Evolutionary conservation across 2,888 invertebrate genomes (phyloP).

Genomic region (Trichogramma dendrolimi): DNA sequence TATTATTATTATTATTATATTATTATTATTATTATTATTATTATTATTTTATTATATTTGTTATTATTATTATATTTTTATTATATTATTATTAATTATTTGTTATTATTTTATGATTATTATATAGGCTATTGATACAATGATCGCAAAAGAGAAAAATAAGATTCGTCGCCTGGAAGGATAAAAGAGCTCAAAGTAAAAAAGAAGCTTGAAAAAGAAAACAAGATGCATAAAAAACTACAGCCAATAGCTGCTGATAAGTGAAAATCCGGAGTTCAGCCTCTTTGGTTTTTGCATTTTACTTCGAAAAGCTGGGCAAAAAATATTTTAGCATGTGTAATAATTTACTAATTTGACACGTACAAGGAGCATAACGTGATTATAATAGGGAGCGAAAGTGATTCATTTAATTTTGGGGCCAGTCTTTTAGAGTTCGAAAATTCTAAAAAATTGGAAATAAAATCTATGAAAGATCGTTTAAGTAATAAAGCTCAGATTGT

Average conservation of each 20-base stretch:
- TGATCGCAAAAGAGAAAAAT: constrained; percentile 21
- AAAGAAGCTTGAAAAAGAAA: too few species aligned
- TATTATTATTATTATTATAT: not conserved
- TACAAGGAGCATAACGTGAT: too few species aligned
- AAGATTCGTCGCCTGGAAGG: constrained; percentile 22
- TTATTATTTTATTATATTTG: not conserved
- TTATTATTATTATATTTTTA: constrained; percentile 1
- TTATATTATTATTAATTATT: not conserved
- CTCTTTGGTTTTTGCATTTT: constrained; percentile 26
- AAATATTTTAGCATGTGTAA: too few species aligned
- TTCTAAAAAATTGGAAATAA: too few species aligned
- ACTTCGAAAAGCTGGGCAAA: not conserved
- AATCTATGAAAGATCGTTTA: too few species aligned
- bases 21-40: constrained; percentile 22
- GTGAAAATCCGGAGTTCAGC: constrained; percentile 27
- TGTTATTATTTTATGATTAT: constrained; percentile 15
- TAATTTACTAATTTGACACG: too few species aligned
- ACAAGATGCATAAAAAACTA: constrained; percentile 16
- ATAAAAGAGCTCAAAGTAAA: not conserved
- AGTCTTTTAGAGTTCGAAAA: too few species aligned
- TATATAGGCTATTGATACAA: constrained; percentile 9
- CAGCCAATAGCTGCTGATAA: constrained; percentile 26
- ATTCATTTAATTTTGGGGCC: too few species aligned
- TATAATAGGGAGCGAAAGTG: too few species aligned
- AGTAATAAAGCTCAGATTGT: too few species aligned